Percentiles rank a stretch among this genome's conserved stretches.
Evolutionary conservation across 1,140 invertebrate genomes (phyloP).

Genomic region (Temnothorax longispinosus): DNA sequence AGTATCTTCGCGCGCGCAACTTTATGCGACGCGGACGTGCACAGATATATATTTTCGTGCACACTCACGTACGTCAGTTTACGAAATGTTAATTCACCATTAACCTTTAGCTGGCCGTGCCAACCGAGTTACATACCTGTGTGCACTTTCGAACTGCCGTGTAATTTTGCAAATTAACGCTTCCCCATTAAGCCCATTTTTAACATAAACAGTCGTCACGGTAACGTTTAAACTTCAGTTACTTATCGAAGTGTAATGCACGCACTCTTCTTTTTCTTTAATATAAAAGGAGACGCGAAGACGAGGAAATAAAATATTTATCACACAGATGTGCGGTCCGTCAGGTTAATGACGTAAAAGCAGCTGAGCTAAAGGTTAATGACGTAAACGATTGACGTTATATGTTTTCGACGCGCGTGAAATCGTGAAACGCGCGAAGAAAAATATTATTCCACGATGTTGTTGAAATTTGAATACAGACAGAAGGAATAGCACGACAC

Average conservation of each 20-base stretch:
- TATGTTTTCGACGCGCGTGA: not conserved
- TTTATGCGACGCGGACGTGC: not conserved
- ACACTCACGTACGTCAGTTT: not conserved
- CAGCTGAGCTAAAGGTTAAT: conserved; percentile 22
- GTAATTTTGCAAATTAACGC: not conserved
- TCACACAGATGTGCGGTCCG: not conserved
- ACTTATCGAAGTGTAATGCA: not conserved
- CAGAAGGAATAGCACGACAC: no score
- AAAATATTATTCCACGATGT: not conserved
- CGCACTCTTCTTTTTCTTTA: not conserved
- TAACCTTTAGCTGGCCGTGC: conserved; percentile 36
- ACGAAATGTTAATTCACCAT: conserved; percentile 48
- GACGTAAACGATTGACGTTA: not conserved
- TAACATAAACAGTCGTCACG: not conserved
- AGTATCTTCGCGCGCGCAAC: not conserved
- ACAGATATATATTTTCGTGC: not conserved
- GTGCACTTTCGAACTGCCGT: not conserved
- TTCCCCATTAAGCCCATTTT: not conserved
- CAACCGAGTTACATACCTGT: not conserved
- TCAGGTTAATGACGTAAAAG: conserved; percentile 7
- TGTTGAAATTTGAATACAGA: not conserved
- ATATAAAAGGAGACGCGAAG: not conserved
- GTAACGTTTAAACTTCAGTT: not conserved
- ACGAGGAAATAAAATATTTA: conserved; percentile 6
- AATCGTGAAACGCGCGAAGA: not conserved